A percentile compares a stretch with the other conserved stretches of the same genome.
phyloP scores from a whole-genome alignment of 2,888 invertebrate genomes.

The Campopleginae sp. region DNA sequence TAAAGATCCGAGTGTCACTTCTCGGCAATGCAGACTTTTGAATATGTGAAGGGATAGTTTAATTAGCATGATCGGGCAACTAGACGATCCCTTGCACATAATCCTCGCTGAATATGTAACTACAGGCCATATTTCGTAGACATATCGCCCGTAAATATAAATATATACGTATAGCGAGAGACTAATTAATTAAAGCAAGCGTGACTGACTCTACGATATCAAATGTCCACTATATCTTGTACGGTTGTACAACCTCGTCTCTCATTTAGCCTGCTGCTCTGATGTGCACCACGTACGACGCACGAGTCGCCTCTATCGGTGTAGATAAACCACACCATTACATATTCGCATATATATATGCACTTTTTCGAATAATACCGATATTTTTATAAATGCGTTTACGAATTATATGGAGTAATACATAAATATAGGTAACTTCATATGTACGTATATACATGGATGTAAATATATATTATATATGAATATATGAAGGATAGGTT shows the following conservation, averaged over 20 bases:
- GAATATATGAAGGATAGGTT: slow-evolving; percentile 1
- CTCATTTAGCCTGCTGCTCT: slow-evolving; percentile 41
- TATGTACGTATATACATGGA: too few species aligned
- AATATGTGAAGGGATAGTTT: slow-evolving; percentile 44
- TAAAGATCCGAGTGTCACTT: slow-evolving; percentile 23
- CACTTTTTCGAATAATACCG: slow-evolving; percentile 16
- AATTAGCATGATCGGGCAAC: slow-evolving; percentile 51
- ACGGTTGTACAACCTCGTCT: slow-evolving; percentile 48
- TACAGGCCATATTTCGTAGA: slow-evolving; percentile 13
- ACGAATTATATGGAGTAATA: slow-evolving; percentile 26
- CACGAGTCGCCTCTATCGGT: slow-evolving; percentile 28
- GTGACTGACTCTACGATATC: slow-evolving; percentile 66
- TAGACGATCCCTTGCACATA: slow-evolving; percentile 31
- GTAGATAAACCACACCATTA: slow-evolving; percentile 35
- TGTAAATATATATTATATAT: slow-evolving; percentile 9
- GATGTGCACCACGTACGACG: slow-evolving; percentile 43
- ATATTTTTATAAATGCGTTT: slow-evolving; percentile 10
- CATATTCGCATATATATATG: not conserved
- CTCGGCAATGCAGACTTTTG: slow-evolving; percentile 48
- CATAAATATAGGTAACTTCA: not conserved
- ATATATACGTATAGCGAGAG: slow-evolving; percentile 36
- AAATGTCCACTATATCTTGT: slow-evolving; percentile 63
- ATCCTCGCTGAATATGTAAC: slow-evolving; percentile 3
- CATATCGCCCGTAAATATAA: not conserved
- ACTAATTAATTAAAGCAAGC: slow-evolving; percentile 64